Evolutionary conservation across 2,797 vertebrate genomes (phyloP), one percentile per base, ranked within the genome.

Genomic region (Orientallactaga sibirica): DNA sequence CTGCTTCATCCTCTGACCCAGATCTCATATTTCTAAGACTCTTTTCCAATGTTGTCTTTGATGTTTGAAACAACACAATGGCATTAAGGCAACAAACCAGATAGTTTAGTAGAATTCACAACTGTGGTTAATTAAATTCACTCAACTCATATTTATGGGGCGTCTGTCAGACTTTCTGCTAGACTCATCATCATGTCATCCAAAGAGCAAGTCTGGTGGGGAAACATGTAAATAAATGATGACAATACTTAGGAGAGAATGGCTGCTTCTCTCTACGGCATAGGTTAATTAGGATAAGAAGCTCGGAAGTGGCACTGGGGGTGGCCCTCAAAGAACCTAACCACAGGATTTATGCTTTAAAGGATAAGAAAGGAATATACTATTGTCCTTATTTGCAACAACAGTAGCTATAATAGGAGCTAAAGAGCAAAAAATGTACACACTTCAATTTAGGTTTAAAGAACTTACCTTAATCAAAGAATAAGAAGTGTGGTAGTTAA

Each of bases 71-170:
- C 27, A 2, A 27, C 43, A 58, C 11, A 19, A 15, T 81, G n/a
- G 81, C 41, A 64, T 73, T 48, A 88, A 91, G 68, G 37, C 84
- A 66, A 74, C 16, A 90, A 81, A 70, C 27, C 70, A 93, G 79
- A 58, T 88, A 75, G 62, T 83, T 48, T 74, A 52, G 75, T 90
- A 88, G 80, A 85, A 91, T 82, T 91, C 79, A 88, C 90, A 92
- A 82, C 43, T 82, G 4, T 79, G 79, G 77, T 94, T 94, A 95
- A 90, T 94, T 94, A 90, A 94, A 93, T 77, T 86, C 67, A 41
- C 20, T 64, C 15, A 86, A 25, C 48, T 94, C 15, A 24, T 90
- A 79, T 94, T 95, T 88, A 80, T 52, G 77, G 77, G 70, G 29
- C 5, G 0, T 71, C 55, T 90, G 90, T 62, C 43, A 78, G 92